phyloP scores from a whole-genome alignment of 2,888 invertebrate species.

The Drosophila colorata region DNA sequence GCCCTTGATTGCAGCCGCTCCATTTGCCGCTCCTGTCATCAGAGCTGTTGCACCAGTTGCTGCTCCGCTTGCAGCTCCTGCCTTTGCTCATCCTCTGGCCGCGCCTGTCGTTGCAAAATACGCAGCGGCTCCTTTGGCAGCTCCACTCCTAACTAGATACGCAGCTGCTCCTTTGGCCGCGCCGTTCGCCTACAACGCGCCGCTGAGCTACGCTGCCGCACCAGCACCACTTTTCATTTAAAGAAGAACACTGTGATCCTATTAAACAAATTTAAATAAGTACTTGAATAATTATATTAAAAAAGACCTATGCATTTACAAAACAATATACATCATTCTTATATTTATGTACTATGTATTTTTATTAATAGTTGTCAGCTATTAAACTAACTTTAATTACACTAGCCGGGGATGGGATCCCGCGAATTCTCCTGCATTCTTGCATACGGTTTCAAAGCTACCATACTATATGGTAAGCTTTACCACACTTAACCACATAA shows the following conservation, averaged over 20 bases:
- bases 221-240: conserved; percentile 29
- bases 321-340: no score
- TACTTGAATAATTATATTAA: neutral
- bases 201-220: conserved; percentile 33
- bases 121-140: conserved; percentile 31
- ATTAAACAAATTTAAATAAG: neutral
- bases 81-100: conserved; percentile 35
- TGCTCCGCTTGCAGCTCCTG: conserved; percentile 26
- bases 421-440: no score
- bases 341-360: no score
- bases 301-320: neutral
- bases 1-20: conserved; percentile 52
- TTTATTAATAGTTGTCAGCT: neutral
- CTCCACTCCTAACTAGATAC: conserved; percentile 10
- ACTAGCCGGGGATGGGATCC: no score
- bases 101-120: conserved; percentile 34
- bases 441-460: no score
- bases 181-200: conserved; percentile 35
- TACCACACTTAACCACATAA: no score
- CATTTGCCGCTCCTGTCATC: conserved; percentile 17
- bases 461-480: no score
- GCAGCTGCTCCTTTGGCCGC: conserved; percentile 25
- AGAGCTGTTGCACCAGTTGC: conserved; percentile 28
- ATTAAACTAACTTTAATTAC: neutral
- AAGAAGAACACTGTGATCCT: conserved; percentile 23